phyloP scores from a whole-genome alignment of 1,140 invertebrate genomes.

The Orchesella cincta region DNA sequence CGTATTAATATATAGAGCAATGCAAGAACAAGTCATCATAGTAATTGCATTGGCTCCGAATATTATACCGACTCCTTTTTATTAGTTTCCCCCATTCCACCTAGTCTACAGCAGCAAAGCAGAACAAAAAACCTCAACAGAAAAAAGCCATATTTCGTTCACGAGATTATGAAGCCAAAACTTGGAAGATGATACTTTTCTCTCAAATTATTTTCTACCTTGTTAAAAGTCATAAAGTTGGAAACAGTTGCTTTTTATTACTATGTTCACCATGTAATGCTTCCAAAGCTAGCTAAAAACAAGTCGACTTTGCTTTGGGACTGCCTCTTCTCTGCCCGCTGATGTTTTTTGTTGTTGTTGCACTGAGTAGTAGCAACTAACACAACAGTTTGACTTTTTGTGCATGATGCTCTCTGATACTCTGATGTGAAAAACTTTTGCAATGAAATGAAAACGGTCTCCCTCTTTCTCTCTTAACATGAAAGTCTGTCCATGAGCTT shows the following conservation, averaged over 20 bases:
- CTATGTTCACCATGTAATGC: too few relatives aligned
- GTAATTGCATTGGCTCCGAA: too few relatives aligned
- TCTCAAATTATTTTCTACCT: constrained; percentile 16
- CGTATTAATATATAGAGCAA: too few relatives aligned
- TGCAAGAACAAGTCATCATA: too few relatives aligned
- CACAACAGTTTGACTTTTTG: background rate
- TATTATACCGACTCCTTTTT: background rate
- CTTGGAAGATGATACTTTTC: background rate
- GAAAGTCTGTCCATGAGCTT: too few relatives aligned
- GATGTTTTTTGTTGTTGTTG: background rate
- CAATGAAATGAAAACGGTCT: constrained; percentile 27
- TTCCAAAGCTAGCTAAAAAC: background rate
- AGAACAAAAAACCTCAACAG: background rate
- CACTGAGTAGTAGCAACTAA: background rate
- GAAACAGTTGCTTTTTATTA: background rate
- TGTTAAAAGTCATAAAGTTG: background rate
- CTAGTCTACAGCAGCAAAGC: background rate
- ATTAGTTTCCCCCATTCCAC: background rate
- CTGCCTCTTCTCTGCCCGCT: background rate
- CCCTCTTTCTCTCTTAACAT: too few relatives aligned
- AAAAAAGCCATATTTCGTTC: background rate
- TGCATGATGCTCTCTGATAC: background rate
- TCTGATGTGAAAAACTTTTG: background rate
- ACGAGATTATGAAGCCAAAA: background rate
- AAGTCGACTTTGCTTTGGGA: background rate